Percentiles rank a stretch among this genome's conserved stretches.
Evolutionary conservation across 2,888 invertebrate genomes (phyloP).

Genomic region (Ectemnius continuus): DNA sequence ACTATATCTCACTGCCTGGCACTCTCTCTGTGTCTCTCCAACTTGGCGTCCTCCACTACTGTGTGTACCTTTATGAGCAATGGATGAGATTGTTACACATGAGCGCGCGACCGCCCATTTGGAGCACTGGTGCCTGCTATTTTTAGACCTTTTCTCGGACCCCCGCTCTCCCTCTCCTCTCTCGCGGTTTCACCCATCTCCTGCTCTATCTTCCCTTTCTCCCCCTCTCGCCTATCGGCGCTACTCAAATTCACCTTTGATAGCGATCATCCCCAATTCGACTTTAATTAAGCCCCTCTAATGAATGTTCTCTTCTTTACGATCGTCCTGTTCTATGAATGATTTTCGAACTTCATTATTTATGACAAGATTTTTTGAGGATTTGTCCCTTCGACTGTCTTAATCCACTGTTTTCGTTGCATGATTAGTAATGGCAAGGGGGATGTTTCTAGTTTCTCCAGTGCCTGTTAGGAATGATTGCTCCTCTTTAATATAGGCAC

Average conservation of each 20-base stretch:
- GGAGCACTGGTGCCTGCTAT: slow-evolving; percentile 65
- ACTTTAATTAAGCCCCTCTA: slow-evolving; percentile 4
- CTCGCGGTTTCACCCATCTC: background rate
- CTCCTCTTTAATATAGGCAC: no score
- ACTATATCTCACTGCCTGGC: slow-evolving; percentile 21
- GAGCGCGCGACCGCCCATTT: slow-evolving; percentile 72
- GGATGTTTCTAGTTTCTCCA: no score
- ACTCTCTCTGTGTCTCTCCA: slow-evolving; percentile 42
- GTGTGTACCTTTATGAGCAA: slow-evolving; percentile 53
- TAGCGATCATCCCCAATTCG: slow-evolving; percentile 9
- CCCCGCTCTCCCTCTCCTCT: slow-evolving; percentile 24
- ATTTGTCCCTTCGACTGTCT: no score
- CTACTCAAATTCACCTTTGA: slow-evolving; percentile 38
- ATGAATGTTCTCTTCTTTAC: background rate
- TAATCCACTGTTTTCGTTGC: no score
- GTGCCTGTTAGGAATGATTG: no score
- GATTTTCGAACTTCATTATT: no score
- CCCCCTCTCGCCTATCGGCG: slow-evolving; percentile 3
- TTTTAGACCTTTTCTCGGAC: slow-evolving; percentile 60
- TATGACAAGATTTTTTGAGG: no score
- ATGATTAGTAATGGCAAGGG: no score
- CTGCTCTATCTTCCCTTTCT: background rate
- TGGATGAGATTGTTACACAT: slow-evolving; percentile 68
- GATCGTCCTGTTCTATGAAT: no score
- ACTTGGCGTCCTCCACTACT: background rate